A percentile compares a stretch with the other conserved stretches of the same genome.
These are phyloP conservation scores for Hecatera dysodea DNA, from an alignment of 2,888 invertebrate genomes.

Conservation along the genomic window DNA sequence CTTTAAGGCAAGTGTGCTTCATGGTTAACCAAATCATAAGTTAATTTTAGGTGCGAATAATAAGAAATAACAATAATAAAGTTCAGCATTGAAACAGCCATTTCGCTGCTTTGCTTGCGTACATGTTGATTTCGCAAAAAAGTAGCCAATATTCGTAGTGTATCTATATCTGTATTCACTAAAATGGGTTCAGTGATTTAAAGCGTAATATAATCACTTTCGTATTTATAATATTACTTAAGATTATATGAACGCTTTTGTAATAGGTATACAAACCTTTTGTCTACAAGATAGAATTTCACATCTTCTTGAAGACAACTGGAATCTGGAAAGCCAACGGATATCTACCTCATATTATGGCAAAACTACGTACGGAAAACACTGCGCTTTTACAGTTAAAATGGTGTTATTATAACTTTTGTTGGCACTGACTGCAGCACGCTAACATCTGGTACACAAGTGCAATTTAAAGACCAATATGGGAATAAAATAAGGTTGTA, in stretches of 20 bases:
- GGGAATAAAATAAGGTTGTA: background rate
- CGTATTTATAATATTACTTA: background rate
- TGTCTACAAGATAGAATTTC: background rate
- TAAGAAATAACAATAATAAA: background rate
- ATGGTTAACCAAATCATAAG: background rate
- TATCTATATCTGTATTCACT: too few species aligned
- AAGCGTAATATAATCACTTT: too few species aligned
- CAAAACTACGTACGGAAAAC: background rate
- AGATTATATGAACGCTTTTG: background rate
- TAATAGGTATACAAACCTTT: background rate
- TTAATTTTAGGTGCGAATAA: background rate
- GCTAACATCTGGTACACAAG: conserved; percentile 14
- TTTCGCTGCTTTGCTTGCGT: too few species aligned
- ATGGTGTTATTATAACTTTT: conserved; percentile 29
- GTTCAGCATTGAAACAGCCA: too few species aligned
- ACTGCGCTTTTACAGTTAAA: conserved; percentile 2
- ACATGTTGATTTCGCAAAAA: too few species aligned
- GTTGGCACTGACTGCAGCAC: conserved; percentile 26
- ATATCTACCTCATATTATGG: conserved; percentile 9
- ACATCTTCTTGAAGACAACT: conserved; percentile 6
- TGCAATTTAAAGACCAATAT: conserved; percentile 8
- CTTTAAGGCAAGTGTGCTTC: background rate
- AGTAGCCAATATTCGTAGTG: too few species aligned
- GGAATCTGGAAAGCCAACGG: conserved; percentile 3
- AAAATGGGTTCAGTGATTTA: too few species aligned